Percentiles rank a stretch among this genome's conserved stretches.
Conservation (phyloP, 2,113 vertebrate species). For the Candoia aspera region DNA sequence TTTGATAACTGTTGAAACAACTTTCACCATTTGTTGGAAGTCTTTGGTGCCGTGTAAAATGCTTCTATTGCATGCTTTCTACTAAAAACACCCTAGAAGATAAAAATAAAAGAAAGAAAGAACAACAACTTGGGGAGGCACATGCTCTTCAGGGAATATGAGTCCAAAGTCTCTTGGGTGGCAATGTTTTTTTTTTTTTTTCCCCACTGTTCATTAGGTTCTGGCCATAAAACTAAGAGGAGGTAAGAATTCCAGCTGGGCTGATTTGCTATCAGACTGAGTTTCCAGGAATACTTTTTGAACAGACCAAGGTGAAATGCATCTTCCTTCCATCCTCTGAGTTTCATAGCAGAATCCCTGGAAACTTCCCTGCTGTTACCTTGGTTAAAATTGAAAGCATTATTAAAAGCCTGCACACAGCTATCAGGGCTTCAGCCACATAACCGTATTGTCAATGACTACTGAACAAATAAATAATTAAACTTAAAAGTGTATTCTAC, state of each 20-base stretch:
- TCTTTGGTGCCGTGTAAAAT: not conserved
- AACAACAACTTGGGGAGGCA: not conserved
- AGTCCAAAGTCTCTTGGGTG: not conserved
- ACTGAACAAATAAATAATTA: slow-evolving; percentile 29
- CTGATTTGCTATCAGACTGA: not conserved
- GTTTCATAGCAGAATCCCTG: not conserved
- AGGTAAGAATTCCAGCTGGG: not conserved
- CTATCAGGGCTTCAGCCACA: not conserved
- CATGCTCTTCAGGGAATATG: not conserved
- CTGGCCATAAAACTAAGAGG: not conserved
- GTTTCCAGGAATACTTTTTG: not conserved
- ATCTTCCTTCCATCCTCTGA: not conserved
- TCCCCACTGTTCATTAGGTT: not conserved
- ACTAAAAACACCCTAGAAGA: not conserved
- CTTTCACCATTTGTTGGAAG: not conserved
- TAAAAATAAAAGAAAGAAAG: too few species aligned
- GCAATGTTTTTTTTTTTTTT: not conserved
- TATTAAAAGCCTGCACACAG: not conserved
- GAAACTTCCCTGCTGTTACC: not conserved
- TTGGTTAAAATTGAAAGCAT: not conserved
- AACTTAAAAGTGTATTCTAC: slow-evolving; percentile 34
- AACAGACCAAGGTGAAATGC: too few species aligned
- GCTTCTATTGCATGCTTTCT: not conserved
- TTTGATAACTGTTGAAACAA: not conserved
- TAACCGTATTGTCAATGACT: slow-evolving; percentile 1